These are phyloP conservation scores for Furcifer pardalis DNA, from an alignment of 2,797 vertebrate species.

Conservation along the genomic window DNA sequence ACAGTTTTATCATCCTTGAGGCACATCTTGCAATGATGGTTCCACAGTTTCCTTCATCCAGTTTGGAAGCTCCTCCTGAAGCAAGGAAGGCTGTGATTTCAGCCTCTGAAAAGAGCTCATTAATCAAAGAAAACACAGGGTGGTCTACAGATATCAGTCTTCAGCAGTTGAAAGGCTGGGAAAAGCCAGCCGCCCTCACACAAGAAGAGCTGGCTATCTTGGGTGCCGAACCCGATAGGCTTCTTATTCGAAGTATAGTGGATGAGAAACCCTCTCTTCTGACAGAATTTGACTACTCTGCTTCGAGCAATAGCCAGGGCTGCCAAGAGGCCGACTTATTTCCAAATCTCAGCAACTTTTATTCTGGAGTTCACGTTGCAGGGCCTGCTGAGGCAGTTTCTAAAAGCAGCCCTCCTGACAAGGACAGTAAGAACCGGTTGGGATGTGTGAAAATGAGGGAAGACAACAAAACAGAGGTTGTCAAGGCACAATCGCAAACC, in stretches of 20 bases:
- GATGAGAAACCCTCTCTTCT: constrained; percentile 12
- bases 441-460: constrained; percentile 34
- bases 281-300: constrained; percentile 17
- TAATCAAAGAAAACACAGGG: constrained; percentile 11
- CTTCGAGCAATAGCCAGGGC: not conserved
- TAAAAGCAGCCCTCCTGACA: constrained; percentile 22
- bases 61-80: constrained; percentile 58
- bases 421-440: not conserved
- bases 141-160: not conserved
- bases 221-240: not conserved
- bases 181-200: not conserved
- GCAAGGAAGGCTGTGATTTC: not conserved
- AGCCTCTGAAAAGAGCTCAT: constrained; percentile 22
- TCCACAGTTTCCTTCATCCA: constrained; percentile 46
- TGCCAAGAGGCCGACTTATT: not conserved
- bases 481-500: constrained; percentile 41
- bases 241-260: constrained; percentile 14
- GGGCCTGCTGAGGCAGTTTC: constrained; percentile 35
- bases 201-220: rapidly evolving
- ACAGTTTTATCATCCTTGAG: not conserved
- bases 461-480: constrained; percentile 23
- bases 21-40: constrained; percentile 24
- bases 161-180: constrained; percentile 18
- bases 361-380: constrained; percentile 44
- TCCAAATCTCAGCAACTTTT: constrained; percentile 16